Base-by-base conservation (phyloP, 2,797 vertebrate genomes). In the Acipenser oxyrinchus region DNA sequence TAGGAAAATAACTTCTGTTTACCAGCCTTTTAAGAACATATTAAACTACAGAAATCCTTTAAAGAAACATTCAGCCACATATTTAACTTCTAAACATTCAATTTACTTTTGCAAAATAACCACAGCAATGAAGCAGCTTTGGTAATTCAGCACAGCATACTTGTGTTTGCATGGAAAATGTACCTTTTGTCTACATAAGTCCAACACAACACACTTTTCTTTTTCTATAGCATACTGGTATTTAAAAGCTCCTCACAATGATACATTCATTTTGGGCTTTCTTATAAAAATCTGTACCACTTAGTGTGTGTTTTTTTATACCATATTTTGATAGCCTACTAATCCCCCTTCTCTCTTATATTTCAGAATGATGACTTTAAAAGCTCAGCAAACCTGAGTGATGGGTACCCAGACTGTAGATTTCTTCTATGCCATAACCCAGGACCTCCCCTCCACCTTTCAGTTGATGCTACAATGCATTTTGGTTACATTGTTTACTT, bases 401-500 rank as follows among this genome's bases (percentile, higher is more conserved):
- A 88, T 88, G 87, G 87, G 85, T 88, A 85, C 84, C 84, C 83
- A 81, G 84, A 86, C 79, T 86, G 77, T 76, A 74, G 80, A 78
- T 82, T 72, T 80, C 85, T 87, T 85, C 83, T 81, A 78, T 79
- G 78, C 81, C 83, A 87, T 82, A 90, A 87, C 89, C 83, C 81
- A 88, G 83, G 87, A 93, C 87, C 87, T 91, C 89, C 87, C 71
- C 70, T 81, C 80, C 88, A 90, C 89, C 73, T 84, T 77, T 86
- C 84, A 69, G 82, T 86, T 84, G 83, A 90, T 88, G 88, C 88
- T 90, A 90, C 83, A 82, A 87, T 80, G 81, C 83, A 83, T 83
- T 83, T 87, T 78, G 83, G 88, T 88, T 84, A 78, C 86, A 84
- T 86, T 89, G 88, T 90, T 90, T 91, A 89, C 88, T 86, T 87